These are phyloP conservation scores for Campylomormyrus tamandua DNA, from an alignment of 2,113 vertebrate species.

Conservation along the genomic window DNA sequence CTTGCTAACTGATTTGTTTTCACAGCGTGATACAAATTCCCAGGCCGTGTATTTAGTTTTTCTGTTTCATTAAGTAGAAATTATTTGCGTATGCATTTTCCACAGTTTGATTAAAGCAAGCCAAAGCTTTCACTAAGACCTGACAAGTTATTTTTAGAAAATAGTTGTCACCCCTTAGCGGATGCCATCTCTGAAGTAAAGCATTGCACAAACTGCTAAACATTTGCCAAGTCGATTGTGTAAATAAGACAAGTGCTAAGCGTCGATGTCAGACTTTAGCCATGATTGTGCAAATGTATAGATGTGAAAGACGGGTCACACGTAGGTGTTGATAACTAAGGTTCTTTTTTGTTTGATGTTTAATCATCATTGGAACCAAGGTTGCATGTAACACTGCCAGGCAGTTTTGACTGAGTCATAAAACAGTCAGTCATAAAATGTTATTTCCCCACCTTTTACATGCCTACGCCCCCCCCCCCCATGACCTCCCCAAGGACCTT, in stretches of 20 bases:
- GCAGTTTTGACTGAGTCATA: not conserved
- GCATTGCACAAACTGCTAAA: not conserved
- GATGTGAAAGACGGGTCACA: not conserved
- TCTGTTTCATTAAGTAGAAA: not conserved
- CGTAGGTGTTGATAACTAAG: not conserved
- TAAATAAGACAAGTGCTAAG: not conserved
- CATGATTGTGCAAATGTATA: not conserved
- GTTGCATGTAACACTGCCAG: slow-evolving; percentile 8
- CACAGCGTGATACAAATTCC: not conserved
- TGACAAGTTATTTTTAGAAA: not conserved
- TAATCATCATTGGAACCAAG: slow-evolving; percentile 8
- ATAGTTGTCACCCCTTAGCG: not conserved
- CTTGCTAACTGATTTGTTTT: not conserved
- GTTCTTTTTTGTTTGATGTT: not conserved
- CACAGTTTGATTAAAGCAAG: not conserved
- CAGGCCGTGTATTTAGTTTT: not conserved
- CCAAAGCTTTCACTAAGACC: not conserved
- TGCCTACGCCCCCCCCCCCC: slow-evolving; percentile 9
- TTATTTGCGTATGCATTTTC: not conserved
- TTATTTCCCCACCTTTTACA: slow-evolving; percentile 18
- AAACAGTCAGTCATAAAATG: slow-evolving; percentile 16
- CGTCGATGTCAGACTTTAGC: not conserved
- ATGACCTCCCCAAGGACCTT: not conserved
- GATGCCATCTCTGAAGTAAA: not conserved
- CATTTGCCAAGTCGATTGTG: not conserved